These are phyloP conservation scores for Eurosta solidaginis DNA, from an alignment of 1,140 invertebrate genomes.

Conservation along the genomic window DNA sequence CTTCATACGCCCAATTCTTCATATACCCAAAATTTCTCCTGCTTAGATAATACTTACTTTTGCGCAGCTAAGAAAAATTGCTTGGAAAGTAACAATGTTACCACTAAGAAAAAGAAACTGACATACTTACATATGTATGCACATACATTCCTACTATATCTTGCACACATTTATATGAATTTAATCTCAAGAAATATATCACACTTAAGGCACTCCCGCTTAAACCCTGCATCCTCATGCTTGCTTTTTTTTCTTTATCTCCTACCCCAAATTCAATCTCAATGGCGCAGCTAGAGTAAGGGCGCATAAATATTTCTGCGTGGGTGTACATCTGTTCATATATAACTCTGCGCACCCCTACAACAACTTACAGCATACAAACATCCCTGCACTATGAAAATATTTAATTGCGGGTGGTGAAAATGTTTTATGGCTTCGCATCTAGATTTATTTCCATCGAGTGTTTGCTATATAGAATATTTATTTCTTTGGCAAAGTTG, in stretches of 20 bases:
- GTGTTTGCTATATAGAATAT: constrained; percentile 59
- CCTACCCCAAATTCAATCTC: background rate
- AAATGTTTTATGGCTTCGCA: constrained; percentile 60
- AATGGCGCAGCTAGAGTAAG: background rate
- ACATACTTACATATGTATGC: background rate
- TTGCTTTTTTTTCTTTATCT: background rate
- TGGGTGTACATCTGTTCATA: background rate
- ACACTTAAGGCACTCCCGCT: constrained; percentile 51
- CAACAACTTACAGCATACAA: background rate
- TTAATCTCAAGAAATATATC: constrained; percentile 59
- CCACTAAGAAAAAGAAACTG: too few relatives aligned
- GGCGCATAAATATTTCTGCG: background rate
- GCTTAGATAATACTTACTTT: too few relatives aligned
- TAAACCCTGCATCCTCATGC: background rate
- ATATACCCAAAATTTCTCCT: too few relatives aligned
- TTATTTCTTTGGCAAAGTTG: constrained; percentile 44
- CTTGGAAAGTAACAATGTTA: too few relatives aligned
- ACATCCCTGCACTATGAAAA: constrained; percentile 10
- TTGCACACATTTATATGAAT: background rate
- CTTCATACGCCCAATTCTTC: too few relatives aligned
- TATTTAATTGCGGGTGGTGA: constrained; percentile 59
- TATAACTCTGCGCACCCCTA: background rate
- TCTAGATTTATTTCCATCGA: constrained; percentile 59
- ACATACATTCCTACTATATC: background rate
- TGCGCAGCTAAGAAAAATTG: too few relatives aligned